These are phyloP conservation scores for Micromesistius poutassou DNA, from an alignment of 2,797 vertebrate species.

Conservation along the genomic window DNA sequence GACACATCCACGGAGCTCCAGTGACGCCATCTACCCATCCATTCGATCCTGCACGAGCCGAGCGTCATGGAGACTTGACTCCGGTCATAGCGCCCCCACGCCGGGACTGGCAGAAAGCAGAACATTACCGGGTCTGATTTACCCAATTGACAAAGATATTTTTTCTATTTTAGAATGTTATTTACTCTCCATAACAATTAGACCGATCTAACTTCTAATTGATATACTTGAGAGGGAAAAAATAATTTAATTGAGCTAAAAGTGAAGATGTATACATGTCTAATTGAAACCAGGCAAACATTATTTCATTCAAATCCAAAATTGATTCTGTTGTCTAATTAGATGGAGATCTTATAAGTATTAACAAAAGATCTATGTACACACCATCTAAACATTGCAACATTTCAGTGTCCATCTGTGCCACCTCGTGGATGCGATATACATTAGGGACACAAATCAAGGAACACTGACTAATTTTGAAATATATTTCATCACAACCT, in stretches of 20 bases:
- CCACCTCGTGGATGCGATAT: neutral
- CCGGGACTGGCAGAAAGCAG: neutral
- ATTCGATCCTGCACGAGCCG: neutral
- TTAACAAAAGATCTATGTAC: neutral
- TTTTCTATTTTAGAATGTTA: neutral
- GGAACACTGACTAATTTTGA: slow-evolving; percentile 66
- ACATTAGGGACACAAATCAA: neutral
- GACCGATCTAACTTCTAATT: neutral
- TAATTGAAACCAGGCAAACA: neutral
- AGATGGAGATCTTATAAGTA: neutral
- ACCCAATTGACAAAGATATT: neutral
- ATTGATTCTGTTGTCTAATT: neutral
- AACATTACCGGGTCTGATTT: neutral
- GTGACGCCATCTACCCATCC: slow-evolving; percentile 6
- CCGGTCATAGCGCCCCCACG: slow-evolving; percentile 15
- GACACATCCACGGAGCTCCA: slow-evolving; percentile 48
- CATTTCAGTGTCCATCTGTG: neutral
- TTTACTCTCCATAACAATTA: neutral
- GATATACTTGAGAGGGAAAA: neutral
- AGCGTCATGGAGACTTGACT: neutral
- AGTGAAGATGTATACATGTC: no score
- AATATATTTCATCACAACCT: slow-evolving; percentile 57
- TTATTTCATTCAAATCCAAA: neutral
- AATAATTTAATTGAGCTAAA: no score
- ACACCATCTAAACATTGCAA: neutral